These are phyloP conservation scores for Homarus gammarus DNA, from an alignment of 2,888 invertebrate species.

Conservation along the genomic window DNA sequence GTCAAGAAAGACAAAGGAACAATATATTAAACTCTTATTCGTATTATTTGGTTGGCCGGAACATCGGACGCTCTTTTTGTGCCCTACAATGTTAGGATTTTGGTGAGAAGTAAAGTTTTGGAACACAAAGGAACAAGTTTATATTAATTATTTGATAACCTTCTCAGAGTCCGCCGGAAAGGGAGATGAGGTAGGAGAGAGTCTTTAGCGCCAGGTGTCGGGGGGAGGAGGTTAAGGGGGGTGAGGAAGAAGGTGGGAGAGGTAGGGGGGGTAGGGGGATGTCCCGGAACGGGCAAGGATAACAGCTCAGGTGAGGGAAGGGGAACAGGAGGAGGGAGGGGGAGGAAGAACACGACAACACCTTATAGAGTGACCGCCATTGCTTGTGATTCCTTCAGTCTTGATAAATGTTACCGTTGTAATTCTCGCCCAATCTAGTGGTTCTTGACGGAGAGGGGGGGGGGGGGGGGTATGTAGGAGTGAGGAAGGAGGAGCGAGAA, in stretches of 20 bases:
- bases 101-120: background rate
- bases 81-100: no score
- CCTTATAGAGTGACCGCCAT: no score
- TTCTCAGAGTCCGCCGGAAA: slow-evolving; percentile 51
- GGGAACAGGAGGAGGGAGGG: background rate
- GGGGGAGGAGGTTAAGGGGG: background rate
- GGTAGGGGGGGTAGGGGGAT: background rate
- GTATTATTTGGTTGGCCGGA: no score
- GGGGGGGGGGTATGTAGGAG: background rate
- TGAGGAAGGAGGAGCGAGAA: background rate
- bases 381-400: no score
- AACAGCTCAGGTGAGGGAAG: background rate
- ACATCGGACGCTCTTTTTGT: no score
- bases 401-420: no score
- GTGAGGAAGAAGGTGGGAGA: slow-evolving; percentile 7
- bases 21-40: no score
- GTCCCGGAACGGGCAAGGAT: background rate
- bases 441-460: background rate
- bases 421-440: no score
- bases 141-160: slow-evolving; percentile 43
- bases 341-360: no score
- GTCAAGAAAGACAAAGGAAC: no score
- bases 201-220: slow-evolving; percentile 49
- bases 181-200: slow-evolving; percentile 54
- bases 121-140: slow-evolving; percentile 31